phyloP scores from a whole-genome alignment of 2,113 vertebrate genomes.

The Cinclus mexicanus region DNA sequence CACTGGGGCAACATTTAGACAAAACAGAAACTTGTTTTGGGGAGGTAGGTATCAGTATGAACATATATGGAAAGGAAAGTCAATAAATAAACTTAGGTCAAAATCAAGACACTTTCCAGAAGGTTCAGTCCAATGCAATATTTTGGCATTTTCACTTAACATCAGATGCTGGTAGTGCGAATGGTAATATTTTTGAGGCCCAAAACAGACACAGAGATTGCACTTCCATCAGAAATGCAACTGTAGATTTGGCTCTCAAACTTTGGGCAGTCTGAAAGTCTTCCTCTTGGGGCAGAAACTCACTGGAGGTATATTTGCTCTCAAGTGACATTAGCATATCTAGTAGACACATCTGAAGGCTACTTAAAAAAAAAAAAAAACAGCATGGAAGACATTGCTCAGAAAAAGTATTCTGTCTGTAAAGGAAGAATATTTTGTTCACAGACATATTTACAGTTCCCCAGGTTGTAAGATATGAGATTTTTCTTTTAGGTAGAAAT shows the following conservation, averaged over 20 bases:
- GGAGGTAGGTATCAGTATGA: background rate
- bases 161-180: background rate
- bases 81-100: background rate
- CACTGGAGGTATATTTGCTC: accelerated
- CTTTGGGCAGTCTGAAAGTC: background rate
- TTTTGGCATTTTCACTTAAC: background rate
- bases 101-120: background rate
- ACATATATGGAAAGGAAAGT: background rate
- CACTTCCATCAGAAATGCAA: background rate
- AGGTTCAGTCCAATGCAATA: background rate
- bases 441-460: background rate
- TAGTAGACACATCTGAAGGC: background rate
- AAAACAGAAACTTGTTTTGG: background rate
- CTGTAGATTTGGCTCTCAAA: background rate
- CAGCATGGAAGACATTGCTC: background rate
- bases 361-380: background rate
- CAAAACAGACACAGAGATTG: background rate
- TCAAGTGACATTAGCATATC: background rate
- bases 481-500: background rate
- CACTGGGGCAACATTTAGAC: background rate
- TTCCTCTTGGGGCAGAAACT: background rate
- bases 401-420: background rate
- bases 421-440: background rate
- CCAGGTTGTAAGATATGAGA: background rate
- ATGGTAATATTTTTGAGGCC: background rate